A percentile compares a stretch with the other conserved stretches of the same genome.
phyloP scores from a whole-genome alignment of 2,113 vertebrate genomes.

The Cygnus atratus region DNA sequence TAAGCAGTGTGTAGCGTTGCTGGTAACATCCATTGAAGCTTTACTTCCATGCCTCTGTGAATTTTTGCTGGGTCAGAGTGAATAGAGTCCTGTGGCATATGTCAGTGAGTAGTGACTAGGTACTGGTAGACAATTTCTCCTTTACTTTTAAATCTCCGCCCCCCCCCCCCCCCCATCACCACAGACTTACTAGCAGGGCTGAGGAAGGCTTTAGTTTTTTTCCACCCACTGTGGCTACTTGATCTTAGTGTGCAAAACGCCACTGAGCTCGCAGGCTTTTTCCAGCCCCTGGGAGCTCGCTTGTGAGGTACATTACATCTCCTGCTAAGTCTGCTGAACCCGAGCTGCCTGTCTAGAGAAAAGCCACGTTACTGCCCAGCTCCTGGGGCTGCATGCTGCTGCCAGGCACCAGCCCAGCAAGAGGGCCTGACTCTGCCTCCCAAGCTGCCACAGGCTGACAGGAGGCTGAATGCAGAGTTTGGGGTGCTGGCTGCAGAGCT shows the following conservation, averaged over 20 bases:
- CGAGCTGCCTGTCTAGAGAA: not conserved
- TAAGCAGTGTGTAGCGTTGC: not conserved
- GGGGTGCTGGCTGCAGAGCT: not conserved
- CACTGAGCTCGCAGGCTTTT: not conserved
- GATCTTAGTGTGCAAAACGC: not conserved
- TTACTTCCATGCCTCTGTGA: not conserved
- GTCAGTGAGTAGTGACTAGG: not conserved
- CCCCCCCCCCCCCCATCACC: no score
- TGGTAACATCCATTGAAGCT: accelerated
- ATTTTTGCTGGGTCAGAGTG: no score
- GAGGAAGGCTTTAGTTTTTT: not conserved
- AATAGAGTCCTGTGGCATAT: not conserved
- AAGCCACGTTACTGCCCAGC: not conserved
- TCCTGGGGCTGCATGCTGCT: not conserved
- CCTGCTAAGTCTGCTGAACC: not conserved
- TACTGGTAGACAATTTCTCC: not conserved
- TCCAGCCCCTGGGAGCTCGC: not conserved
- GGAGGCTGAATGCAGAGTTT: not conserved
- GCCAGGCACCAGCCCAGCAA: not conserved
- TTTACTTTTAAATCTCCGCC: not conserved
- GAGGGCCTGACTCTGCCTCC: not conserved
- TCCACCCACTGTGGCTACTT: not conserved
- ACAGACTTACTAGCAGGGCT: accelerated
- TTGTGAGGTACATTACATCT: not conserved
- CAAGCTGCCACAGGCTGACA: not conserved